A percentile compares a stretch with the other conserved stretches of the same genome.
Conservation (phyloP, 2,797 vertebrate species). For the Poecilia velifera region DNA sequence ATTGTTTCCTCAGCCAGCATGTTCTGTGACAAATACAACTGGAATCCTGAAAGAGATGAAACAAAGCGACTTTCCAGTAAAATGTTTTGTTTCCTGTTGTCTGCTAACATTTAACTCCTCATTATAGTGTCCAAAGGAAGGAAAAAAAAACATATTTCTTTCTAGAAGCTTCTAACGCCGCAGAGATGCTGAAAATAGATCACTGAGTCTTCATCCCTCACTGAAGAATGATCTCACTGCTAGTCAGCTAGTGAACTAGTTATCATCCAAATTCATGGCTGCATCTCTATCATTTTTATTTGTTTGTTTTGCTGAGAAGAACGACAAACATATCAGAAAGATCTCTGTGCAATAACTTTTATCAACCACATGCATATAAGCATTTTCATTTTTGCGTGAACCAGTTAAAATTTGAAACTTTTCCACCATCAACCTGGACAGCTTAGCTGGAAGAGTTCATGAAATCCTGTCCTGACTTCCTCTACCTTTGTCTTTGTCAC, state of each 20-base stretch:
- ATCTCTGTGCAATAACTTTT: neutral
- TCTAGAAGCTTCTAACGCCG: neutral
- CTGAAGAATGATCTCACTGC: neutral
- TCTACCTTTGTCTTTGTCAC: neutral
- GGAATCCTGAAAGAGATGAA: neutral
- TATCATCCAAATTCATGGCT: neutral
- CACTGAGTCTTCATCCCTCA: neutral
- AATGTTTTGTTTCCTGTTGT: neutral
- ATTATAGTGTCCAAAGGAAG: neutral
- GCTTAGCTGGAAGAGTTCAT: neutral
- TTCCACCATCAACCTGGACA: neutral
- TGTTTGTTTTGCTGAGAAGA: neutral
- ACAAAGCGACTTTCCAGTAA: neutral
- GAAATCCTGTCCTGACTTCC: neutral
- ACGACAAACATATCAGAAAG: neutral
- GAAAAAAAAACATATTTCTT: neutral
- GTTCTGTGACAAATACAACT: neutral
- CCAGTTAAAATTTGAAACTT: neutral
- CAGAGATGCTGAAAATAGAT: neutral
- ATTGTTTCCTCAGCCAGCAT: neutral
- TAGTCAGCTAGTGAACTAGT: neutral
- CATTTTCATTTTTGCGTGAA: neutral
- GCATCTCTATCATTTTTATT: neutral
- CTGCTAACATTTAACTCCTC: neutral
- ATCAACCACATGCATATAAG: neutral